These are phyloP conservation scores for Lasioglossum lativentre DNA, from an alignment of 2,888 invertebrate genomes.

Conservation along the genomic window DNA sequence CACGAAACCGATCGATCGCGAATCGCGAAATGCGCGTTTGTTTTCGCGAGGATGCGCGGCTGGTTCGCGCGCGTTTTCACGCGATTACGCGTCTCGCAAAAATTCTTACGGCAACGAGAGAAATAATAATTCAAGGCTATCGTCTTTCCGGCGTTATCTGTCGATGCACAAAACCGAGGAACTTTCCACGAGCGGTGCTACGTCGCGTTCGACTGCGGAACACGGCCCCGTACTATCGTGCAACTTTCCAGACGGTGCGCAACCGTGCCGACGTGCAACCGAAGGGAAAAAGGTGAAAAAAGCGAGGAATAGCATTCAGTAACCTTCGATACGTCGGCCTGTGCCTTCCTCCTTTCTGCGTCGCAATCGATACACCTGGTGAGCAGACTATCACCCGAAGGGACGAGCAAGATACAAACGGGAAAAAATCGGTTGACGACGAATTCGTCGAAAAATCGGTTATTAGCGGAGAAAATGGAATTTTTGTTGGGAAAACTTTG, in stretches of 20 bases:
- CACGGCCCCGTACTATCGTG: slow-evolving; percentile 1
- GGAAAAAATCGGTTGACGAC: too few species aligned
- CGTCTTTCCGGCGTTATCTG: slow-evolving; percentile 43
- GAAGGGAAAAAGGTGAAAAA: slow-evolving; percentile 6
- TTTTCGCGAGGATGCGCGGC: slow-evolving; percentile 16
- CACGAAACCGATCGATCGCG: slow-evolving; percentile 31
- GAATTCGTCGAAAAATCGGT: too few species aligned
- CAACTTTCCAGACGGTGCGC: slow-evolving; percentile 46
- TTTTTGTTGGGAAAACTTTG: background rate
- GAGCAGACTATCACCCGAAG: background rate
- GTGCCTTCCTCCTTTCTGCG: background rate
- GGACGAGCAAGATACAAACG: background rate
- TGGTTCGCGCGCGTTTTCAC: background rate
- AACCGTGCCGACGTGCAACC: slow-evolving; percentile 1
- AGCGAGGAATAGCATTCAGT: background rate
- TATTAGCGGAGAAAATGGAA: background rate
- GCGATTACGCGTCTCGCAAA: slow-evolving; percentile 34
- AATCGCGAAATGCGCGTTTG: slow-evolving; percentile 11
- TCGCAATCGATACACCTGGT: background rate
- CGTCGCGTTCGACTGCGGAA: background rate
- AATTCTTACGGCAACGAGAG: slow-evolving; percentile 38
- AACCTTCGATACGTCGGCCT: background rate
- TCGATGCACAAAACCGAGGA: slow-evolving; percentile 44
- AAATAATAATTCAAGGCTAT: slow-evolving; percentile 30
- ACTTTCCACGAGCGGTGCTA: slow-evolving; percentile 48